Evolutionary conservation across 2,113 vertebrate genomes (phyloP).

Genomic region (Gymnarchus niloticus): DNA sequence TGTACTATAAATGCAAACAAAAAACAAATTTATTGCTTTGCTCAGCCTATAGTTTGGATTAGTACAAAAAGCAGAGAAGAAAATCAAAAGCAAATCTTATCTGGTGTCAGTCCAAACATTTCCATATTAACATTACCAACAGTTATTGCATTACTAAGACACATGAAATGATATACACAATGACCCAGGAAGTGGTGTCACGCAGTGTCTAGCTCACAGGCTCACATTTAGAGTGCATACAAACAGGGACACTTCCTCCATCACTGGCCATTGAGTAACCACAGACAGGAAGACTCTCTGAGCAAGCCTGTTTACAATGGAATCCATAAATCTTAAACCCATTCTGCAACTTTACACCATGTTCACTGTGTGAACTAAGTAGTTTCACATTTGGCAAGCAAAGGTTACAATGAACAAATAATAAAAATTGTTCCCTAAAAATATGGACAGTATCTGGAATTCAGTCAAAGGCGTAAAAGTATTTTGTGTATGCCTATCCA

Average conservation of each 20-base stretch:
- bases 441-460: too few species aligned
- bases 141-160: not conserved
- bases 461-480: too few species aligned
- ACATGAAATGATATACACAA: not conserved
- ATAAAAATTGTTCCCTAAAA: too few species aligned
- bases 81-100: not conserved
- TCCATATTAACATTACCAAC: not conserved
- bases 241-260: too few species aligned
- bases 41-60: not conserved
- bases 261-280: not conserved
- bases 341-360: not conserved
- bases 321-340: not conserved
- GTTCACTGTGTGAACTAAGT: not conserved
- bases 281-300: not conserved
- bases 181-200: not conserved
- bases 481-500: too few species aligned
- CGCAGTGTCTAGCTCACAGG: too few species aligned
- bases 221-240: too few species aligned
- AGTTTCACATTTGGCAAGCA: too few species aligned
- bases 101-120: not conserved
- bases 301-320: not conserved
- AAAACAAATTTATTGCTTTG: not conserved
- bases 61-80: not conserved
- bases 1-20: not conserved
- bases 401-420: too few species aligned